A percentile compares a stretch with the other conserved stretches of the same genome.
These are phyloP conservation scores for Corydoras sp. DNA, from an alignment of 2,113 vertebrate genomes.

Conservation along the genomic window DNA sequence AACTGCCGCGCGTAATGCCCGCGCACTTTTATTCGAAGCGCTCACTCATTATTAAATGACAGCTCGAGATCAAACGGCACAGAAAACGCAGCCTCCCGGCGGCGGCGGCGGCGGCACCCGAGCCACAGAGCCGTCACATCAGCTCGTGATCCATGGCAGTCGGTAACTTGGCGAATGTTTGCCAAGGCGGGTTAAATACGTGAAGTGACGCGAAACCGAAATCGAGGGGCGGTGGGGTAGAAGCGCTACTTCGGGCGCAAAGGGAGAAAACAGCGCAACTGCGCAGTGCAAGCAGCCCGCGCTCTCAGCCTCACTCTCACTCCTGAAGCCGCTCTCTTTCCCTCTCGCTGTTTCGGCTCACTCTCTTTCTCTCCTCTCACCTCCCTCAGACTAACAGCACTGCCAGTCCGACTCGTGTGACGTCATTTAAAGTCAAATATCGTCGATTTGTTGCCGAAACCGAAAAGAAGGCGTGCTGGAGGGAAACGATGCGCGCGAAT, in stretches of 20 bases:
- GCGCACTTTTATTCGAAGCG: conserved; percentile 53
- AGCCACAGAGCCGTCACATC: conserved; percentile 6
- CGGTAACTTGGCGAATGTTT: conserved; percentile 34
- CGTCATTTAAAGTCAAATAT: conserved; percentile 43
- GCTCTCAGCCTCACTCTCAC: conserved; percentile 51
- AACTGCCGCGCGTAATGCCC: conserved; percentile 46
- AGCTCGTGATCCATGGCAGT: conserved; percentile 25
- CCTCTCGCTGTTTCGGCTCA: conserved; percentile 52
- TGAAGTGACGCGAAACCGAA: conserved; percentile 6
- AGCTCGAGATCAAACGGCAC: conserved; percentile 17
- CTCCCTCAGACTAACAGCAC: conserved; percentile 61
- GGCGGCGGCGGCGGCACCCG: not conserved
- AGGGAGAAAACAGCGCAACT: no score
- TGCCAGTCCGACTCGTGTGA: conserved; percentile 45
- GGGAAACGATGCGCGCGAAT: no score
- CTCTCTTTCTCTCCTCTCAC: conserved; percentile 53
- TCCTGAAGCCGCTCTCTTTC: conserved; percentile 30
- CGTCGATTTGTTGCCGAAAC: not conserved
- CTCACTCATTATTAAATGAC: not conserved
- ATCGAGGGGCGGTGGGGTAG: conserved; percentile 28
- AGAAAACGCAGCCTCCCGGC: not conserved
- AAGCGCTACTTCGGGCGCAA: no score
- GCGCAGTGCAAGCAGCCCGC: conserved; percentile 32
- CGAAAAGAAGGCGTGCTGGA: not conserved
- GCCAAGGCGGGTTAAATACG: conserved; percentile 1